These are phyloP conservation scores for Lepisosteus oculatus DNA, from an alignment of 2,113 vertebrate species.

Conservation along the genomic window DNA sequence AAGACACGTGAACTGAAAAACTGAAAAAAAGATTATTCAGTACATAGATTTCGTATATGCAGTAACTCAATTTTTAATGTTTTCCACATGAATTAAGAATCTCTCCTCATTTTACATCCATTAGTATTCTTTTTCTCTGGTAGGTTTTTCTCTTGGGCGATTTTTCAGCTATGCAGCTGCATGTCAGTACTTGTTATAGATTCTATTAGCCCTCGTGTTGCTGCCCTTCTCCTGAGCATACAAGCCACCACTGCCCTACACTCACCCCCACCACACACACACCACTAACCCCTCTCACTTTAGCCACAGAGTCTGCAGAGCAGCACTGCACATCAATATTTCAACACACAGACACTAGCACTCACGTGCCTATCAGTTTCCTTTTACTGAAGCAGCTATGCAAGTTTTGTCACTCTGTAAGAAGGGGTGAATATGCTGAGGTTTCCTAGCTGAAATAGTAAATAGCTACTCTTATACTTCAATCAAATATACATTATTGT, in stretches of 20 bases:
- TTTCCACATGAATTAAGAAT: slow-evolving; percentile 2
- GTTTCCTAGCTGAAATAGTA: too few species aligned
- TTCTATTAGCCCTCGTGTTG: neutral
- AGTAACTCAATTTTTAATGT: neutral
- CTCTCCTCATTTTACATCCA: neutral
- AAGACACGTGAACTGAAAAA: too few species aligned
- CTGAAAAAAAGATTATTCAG: too few species aligned
- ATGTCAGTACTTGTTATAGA: slow-evolving; percentile 6
- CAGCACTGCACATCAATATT: slow-evolving; percentile 4
- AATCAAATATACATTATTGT: too few species aligned
- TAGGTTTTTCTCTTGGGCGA: neutral
- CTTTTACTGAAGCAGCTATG: too few species aligned
- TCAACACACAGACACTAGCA: neutral
- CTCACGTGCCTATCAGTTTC: too few species aligned
- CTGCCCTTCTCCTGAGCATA: neutral
- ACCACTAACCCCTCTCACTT: too few species aligned
- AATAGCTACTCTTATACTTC: too few species aligned
- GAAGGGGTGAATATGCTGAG: too few species aligned
- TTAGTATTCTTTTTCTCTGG: slow-evolving; percentile 4
- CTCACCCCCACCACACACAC: neutral
- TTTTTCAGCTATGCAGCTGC: neutral
- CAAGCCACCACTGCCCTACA: neutral
- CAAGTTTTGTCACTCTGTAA: too few species aligned
- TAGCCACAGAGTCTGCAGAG: too few species aligned
- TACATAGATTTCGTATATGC: too few species aligned